Percentiles rank a stretch among this genome's conserved stretches.
Evolutionary conservation across 2,888 invertebrate genomes (phyloP).

Genomic region (Metallyticus violacea): DNA sequence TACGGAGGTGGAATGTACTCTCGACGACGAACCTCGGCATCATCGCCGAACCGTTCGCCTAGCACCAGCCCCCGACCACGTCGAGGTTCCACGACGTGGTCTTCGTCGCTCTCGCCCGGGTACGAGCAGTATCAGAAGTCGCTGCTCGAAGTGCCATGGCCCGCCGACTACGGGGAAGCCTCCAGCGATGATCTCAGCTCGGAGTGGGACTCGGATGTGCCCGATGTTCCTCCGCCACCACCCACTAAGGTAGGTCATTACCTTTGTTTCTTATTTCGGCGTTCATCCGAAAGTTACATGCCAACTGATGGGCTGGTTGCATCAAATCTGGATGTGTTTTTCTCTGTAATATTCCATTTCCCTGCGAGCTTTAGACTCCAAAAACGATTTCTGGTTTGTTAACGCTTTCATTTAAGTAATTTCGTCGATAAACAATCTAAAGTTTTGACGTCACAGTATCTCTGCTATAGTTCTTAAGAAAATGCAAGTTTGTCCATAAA

Average conservation of each 20-base stretch:
- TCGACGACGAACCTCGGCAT: background rate
- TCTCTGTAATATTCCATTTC: too few relatives aligned
- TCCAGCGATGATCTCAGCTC: conserved; percentile 88
- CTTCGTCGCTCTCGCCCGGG: conserved; percentile 44
- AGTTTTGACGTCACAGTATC: too few relatives aligned
- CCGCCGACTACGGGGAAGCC: conserved; percentile 81
- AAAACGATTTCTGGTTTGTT: too few relatives aligned
- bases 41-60: background rate
- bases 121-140: conserved; percentile 80
- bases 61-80: background rate
- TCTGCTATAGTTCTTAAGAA: too few relatives aligned
- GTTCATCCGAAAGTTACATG: background rate
- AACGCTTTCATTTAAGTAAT: too few relatives aligned
- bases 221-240: conserved; percentile 47
- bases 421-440: too few relatives aligned
- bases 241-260: conserved; percentile 38
- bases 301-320: too few relatives aligned
- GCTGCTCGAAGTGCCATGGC: conserved; percentile 71
- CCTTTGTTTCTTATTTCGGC: background rate
- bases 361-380: too few relatives aligned
- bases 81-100: background rate
- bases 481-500: too few relatives aligned
- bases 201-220: conserved; percentile 86
- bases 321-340: too few relatives aligned
- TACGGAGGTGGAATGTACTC: background rate